Base-by-base conservation (phyloP, 2,888 invertebrate genomes). In the Hirtodrosophila duncani region DNA sequence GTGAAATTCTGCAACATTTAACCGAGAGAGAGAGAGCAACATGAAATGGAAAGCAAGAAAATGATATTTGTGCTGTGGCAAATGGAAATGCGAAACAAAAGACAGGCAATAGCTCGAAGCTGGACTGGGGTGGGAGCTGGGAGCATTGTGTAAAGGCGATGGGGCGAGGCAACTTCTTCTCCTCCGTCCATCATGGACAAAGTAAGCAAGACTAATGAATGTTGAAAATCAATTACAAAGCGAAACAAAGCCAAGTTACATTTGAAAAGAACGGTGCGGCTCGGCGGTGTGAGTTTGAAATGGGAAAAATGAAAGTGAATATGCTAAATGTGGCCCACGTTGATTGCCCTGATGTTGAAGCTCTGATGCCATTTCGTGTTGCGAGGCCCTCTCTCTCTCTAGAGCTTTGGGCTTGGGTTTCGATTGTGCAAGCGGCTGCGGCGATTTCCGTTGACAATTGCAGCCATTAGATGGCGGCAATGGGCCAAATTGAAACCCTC, bases 181-280 rank as follows among this genome's bases (percentile, higher is more conserved):
- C 14, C 31, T 31, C 26, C 26, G 20, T 50, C 51, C 67, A 67
- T 29, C 38, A 37, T 39, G 42, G 7, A 58, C 26, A 44, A 50
- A 42, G 58, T 38, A 51, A 29, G 36, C 38, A 27, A 44, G 48
- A 65, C 77, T 77, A 75, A 75, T 75, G 80, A 77, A 80, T 60
- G 62, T 41, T 63, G 53, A 55, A 77, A 75, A 80, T 80, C 81
- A 80, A 80, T 80, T 77, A 80, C 58, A 69, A 42, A 50, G 18
- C 13, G 11, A 10, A 42, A 37, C 11, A 29, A 11, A 9, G 24
- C 17, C 4, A 16, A 11, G 24, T 16, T 24, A 11, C 16, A 17
- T 3, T 13, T 36, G 23, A 18, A 51, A 24, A 24, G 36, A 11
- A 21, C n/a, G n/a, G n/a, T n/a, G n/a, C n/a, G n/a, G n/a, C n/a